Evolutionary conservation across 2,888 invertebrate genomes (phyloP), one percentile per base, ranked within the genome.

Genomic region (Cephus spinipes): DNA sequence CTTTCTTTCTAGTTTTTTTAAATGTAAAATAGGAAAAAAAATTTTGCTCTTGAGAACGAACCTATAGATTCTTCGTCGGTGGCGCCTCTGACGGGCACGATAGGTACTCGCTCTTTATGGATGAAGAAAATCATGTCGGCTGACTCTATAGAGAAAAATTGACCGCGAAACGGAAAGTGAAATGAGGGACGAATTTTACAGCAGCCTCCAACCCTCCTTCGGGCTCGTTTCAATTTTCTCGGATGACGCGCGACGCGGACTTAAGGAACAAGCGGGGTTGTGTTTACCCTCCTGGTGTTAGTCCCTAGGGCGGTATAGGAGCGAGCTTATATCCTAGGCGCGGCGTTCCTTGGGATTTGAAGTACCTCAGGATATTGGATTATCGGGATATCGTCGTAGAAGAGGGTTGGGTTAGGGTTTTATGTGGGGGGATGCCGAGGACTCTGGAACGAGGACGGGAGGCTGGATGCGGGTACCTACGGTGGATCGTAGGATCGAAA

Each of bases 331-430:
- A 71, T 71, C 71, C 71, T 6, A 71, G 76, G 68, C 75, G 78
- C 76, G 83, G 85, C 85, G 82, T 79, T 69, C 73, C 75, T 79
- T 80, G 77, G 79, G 83, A 82, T 83, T 83, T 77, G 79, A 79
- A 83, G 83, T 81, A 80, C 79, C 84, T 83, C 79, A 77, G 82
- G 84, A 87, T 88, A 89, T 90, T 87, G 87, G 88, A 88, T 89
- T 89, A 89, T 89, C 88, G 86, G 83, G 83, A 84, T 84, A 84
- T 83, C 82, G 81, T 79, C 78, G 79, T 77, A 73, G 71, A n/a
- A 35, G 74, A 74, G 75, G 77, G 75, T 76, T 77, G 82, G 80
- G 82, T 80, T 79, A 79, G 75, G 78, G 55, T 81, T 77, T 77
- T 68, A 77, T 71, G 77, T 69, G 79, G 80, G 75, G 75, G 76